Percentiles rank a stretch among this genome's conserved stretches.
Evolutionary conservation across 2,797 vertebrate species (phyloP).

Genomic region (Notoglanidium macrostoma): DNA sequence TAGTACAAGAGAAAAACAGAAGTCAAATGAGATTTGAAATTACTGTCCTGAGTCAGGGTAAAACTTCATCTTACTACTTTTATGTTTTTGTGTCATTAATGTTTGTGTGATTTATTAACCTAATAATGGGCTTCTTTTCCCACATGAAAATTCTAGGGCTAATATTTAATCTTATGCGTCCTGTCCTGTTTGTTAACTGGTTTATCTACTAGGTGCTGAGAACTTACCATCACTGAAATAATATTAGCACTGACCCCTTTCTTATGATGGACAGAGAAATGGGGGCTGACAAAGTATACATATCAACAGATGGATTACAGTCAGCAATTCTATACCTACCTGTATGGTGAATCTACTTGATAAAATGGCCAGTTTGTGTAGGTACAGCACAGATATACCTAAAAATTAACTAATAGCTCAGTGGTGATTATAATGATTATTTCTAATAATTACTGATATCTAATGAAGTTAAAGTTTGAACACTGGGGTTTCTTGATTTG

Average conservation of each 20-base stretch:
- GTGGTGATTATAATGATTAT: not conserved
- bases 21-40: not conserved
- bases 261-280: conserved; percentile 14
- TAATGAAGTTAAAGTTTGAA: conserved; percentile 35
- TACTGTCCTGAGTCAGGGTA: not conserved
- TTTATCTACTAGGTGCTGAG: not conserved
- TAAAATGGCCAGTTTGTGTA: not conserved
- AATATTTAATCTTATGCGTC: conserved; percentile 12
- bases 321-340: not conserved
- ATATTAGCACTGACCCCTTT: not conserved
- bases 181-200: conserved; percentile 2
- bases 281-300: not conserved
- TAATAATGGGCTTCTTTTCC: not conserved
- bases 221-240: conserved; percentile 2
- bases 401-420: not conserved
- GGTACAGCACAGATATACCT: not conserved
- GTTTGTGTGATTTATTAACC: not conserved
- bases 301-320: not conserved
- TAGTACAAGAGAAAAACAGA: not conserved
- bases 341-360: not conserved
- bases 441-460: conserved; percentile 34
- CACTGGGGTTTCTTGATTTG: conserved; percentile 40
- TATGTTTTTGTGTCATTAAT: conserved; percentile 11
- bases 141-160: conserved; percentile 13
- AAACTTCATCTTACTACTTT: not conserved